Base-by-base conservation (phyloP, 1,140 invertebrate species). In the Drosophila littoralis region DNA sequence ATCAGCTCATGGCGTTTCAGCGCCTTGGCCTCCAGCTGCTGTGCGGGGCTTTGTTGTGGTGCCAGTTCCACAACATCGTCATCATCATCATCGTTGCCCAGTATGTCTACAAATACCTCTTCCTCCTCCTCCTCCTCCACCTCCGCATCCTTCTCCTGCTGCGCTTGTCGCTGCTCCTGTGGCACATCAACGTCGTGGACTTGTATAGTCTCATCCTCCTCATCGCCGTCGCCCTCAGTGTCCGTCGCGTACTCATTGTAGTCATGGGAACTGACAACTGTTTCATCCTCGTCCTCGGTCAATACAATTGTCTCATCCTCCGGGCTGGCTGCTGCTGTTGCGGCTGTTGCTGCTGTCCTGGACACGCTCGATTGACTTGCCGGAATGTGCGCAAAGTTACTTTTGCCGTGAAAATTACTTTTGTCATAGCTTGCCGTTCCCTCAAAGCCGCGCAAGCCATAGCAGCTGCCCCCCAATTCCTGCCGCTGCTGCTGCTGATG, bases 391-490 rank as follows among this genome's bases (percentile, higher is more conserved):
- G 77, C 75, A 80, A 89, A 91, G 81, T 72, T 82, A 69, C 75
- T 89, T 75, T 82, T 90, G 91, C 45, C 92, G 92, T 83, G 93
- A 93, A 71, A 93, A 93, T 91, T 92, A 92, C 64, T 93, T 93
- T 77, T 93, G 48, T 77, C 77, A 67, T 79, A 82, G 22, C 22
- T 28, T 28, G 61, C 13, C 33, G 55, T 57, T 5, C 63, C 82
- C 45, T 86, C 83, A 9, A 77, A 77, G 42, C 43, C 60, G 17
- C 82, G 61, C 43, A 75, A 40, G 10, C 63, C 59, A 28, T 77
- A 84, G 9, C 43, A 68, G 40, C 12, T 60, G 28, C 45, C 46
- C n/a, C 48, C 66, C 45, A 66, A 90, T 42, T 28, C 22, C 22
- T 92, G 91, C 43, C 93, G 63, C 36, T 45, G 67, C 9, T 77